Conservation (phyloP, 1,140 invertebrate genomes). For the Helicoverpa armigera region DNA sequence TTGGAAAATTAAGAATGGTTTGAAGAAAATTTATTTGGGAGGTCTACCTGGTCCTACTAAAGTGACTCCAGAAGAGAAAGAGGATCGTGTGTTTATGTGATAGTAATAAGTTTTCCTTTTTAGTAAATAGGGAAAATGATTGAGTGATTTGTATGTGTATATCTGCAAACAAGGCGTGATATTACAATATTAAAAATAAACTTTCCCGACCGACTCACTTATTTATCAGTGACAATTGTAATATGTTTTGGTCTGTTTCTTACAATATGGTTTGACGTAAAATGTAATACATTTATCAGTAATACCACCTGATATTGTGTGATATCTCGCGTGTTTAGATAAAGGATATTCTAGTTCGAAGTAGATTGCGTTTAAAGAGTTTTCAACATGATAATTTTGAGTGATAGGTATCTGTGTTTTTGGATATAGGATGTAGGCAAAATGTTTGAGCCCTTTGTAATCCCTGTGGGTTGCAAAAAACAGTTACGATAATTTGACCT, state of each 20-base stretch:
- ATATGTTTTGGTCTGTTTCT: neutral
- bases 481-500: too few relatives aligned
- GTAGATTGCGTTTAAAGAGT: conserved; percentile 15
- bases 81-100: too few relatives aligned
- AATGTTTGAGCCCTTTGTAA: neutral
- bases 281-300: neutral
- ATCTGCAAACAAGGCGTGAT: neutral
- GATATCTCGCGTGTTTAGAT: neutral
- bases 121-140: neutral
- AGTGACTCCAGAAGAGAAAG: too few relatives aligned
- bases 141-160: too few relatives aligned
- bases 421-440: conserved; percentile 9
- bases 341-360: conserved; percentile 7
- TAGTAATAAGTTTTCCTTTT: too few relatives aligned
- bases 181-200: neutral
- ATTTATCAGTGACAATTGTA: neutral
- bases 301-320: neutral
- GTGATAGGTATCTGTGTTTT: conserved; percentile 14
- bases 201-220: conserved; percentile 1
- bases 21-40: too few relatives aligned
- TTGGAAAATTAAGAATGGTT: too few relatives aligned
- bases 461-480: too few relatives aligned
- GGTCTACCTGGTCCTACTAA: too few relatives aligned
- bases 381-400: neutral
- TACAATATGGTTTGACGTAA: conserved; percentile 11